Conservation (phyloP, 2,888 invertebrate species). For the Tipula vernalis region DNA sequence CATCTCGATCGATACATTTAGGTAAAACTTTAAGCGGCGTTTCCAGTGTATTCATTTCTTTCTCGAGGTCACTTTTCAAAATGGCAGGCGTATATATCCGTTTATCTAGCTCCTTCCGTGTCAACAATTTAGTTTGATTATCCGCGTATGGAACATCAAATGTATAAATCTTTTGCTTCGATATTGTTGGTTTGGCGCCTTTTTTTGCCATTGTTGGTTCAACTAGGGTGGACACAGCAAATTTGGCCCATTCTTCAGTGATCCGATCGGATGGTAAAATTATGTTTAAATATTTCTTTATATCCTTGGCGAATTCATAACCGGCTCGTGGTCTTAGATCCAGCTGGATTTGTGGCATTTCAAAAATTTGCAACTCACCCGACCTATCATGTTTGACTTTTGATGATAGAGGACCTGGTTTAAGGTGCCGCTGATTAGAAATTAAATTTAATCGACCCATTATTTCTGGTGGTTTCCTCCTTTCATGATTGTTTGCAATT, state of each 20-base stretch:
- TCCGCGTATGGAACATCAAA: slow-evolving; percentile 47
- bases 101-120: slow-evolving; percentile 25
- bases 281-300: slow-evolving; percentile 31
- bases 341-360: slow-evolving; percentile 31
- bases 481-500: not conserved
- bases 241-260: slow-evolving; percentile 34
- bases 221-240: slow-evolving; percentile 30
- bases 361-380: slow-evolving; percentile 29
- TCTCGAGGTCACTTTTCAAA: not conserved
- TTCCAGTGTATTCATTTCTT: slow-evolving; percentile 18
- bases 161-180: slow-evolving; percentile 29
- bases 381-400: slow-evolving; percentile 24
- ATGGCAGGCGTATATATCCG: not conserved
- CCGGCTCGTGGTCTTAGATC: slow-evolving; percentile 30
- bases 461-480: not conserved
- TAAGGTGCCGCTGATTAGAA: not conserved
- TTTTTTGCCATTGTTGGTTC: not conserved
- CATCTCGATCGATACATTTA: slow-evolving; percentile 15
- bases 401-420: slow-evolving; percentile 30
- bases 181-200: not conserved
- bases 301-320: slow-evolving; percentile 28
- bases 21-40: slow-evolving; percentile 21
- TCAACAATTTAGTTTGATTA: slow-evolving; percentile 43
- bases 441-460: not conserved
- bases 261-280: slow-evolving; percentile 31